Conservation (phyloP, 2,113 vertebrate genomes). For the Pagrus major region DNA sequence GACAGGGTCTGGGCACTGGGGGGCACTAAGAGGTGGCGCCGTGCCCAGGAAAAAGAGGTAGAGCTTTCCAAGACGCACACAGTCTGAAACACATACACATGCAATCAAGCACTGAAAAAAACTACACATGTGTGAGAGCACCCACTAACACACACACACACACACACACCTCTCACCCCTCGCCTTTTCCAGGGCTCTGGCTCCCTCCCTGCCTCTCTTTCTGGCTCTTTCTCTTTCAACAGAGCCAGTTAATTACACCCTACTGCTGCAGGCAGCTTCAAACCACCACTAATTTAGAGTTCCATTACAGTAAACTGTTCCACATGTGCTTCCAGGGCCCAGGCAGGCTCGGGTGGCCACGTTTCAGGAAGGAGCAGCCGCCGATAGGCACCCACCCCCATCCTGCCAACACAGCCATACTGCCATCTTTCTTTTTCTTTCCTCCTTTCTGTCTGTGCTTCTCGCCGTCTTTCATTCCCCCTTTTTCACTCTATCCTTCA, state of each 20-base stretch:
- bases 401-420: slow-evolving; percentile 76
- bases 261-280: slow-evolving; percentile 88
- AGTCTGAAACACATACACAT: slow-evolving; percentile 65
- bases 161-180: slow-evolving; percentile 69
- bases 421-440: slow-evolving; percentile 72
- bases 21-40: slow-evolving; percentile 81
- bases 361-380: slow-evolving; percentile 86
- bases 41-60: slow-evolving; percentile 66
- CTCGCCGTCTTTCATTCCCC: slow-evolving; percentile 8
- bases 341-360: slow-evolving; percentile 86
- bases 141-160: slow-evolving; percentile 41
- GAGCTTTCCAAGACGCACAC: slow-evolving; percentile 64
- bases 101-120: slow-evolving; percentile 68
- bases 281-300: slow-evolving; percentile 90
- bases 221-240: slow-evolving; percentile 87
- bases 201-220: slow-evolving; percentile 81
- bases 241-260: slow-evolving; percentile 90
- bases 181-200: slow-evolving; percentile 73
- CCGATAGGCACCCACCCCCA: slow-evolving; percentile 82
- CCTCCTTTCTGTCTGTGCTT: slow-evolving; percentile 15
- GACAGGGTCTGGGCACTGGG: slow-evolving; percentile 81
- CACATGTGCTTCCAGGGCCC: slow-evolving; percentile 86
- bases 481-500: slow-evolving; percentile 50
- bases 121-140: slow-evolving; percentile 65
- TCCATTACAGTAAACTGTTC: slow-evolving; percentile 91